These are phyloP conservation scores for Drosophila neonasuta DNA, from an alignment of 2,888 invertebrate genomes.

Conservation along the genomic window DNA sequence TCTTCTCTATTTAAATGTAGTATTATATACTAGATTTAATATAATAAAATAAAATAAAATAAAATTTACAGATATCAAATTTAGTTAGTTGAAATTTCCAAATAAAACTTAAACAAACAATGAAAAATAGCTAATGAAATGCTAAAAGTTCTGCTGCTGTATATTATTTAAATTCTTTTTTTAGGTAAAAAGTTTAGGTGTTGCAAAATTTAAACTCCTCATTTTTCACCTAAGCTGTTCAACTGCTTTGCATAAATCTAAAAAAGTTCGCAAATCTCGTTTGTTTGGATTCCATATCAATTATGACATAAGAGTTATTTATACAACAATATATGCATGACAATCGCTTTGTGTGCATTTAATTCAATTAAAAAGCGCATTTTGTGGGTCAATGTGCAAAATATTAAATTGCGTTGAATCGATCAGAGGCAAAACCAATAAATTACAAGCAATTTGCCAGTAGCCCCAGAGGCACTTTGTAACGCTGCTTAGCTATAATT, in stretches of 20 bases:
- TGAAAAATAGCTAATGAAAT: too few relatives aligned
- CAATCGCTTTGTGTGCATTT: slow-evolving; percentile 23
- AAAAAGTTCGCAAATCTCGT: slow-evolving; percentile 26
- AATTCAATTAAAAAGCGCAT: slow-evolving; percentile 56
- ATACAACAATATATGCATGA: slow-evolving; percentile 2
- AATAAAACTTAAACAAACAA: too few relatives aligned
- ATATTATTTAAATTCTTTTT: too few relatives aligned
- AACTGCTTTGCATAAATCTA: slow-evolving; percentile 40
- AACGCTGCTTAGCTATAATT: slow-evolving; percentile 70
- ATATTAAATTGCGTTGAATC: slow-evolving; percentile 35
- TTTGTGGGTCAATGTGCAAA: slow-evolving; percentile 66
- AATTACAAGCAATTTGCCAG: slow-evolving; percentile 61
- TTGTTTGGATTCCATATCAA: slow-evolving; percentile 33
- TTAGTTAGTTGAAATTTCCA: too few relatives aligned
- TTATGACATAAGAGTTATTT: slow-evolving; percentile 70
- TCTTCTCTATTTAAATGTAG: too few relatives aligned
- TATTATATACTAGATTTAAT: too few relatives aligned
- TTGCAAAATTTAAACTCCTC: background rate
- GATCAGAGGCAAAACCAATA: slow-evolving; percentile 48
- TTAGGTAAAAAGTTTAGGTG: too few relatives aligned
- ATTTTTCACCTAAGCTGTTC: background rate
- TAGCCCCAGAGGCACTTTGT: slow-evolving; percentile 54
- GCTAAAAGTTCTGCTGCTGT: too few relatives aligned
- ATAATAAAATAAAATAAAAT: too few relatives aligned
- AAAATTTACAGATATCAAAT: too few relatives aligned